Evolutionary conservation across 2,888 invertebrate species (phyloP), one percentile per base, ranked within the genome.

Genomic region (Heliothis peltigera): DNA sequence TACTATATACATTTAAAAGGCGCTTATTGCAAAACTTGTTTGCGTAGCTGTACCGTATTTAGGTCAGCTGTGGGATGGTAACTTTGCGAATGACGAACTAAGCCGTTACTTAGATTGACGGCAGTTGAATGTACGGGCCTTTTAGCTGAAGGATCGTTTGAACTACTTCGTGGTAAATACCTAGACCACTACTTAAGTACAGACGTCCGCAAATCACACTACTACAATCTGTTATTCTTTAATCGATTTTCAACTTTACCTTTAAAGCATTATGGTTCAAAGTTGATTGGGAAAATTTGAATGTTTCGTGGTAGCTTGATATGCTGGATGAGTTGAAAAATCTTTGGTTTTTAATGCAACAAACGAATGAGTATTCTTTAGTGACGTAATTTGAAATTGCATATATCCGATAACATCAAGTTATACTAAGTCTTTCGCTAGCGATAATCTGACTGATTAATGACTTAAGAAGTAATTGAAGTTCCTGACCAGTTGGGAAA

Each of bases 21-120:
- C 86, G 55, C 47, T 90, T 90, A 91, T 92, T 91, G 91, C 91
- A 91, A 91, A 91, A 92, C 88, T 91, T 91, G 82, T 81, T 79
- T 79, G 79, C 44, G 32, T 82, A 83, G 84, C 83, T 86, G 84
- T 80, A 71, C 76, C 80, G 84, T 89, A 90, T 92, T 87, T 89
- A 86, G 89, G 90, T 89, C 89, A 87, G 73, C 78, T 84, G 84
- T 76, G 84, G 76, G 68, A 58, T 74, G 65, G 51, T 70, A 83
- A 88, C 84, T 88, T 87, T 83, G 69, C 80, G 79, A 85, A 85
- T 81, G 84, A 85, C 84, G 82, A 89, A 87, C 84, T 88, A 69
- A 77, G 61, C 78, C 85, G 84, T 88, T 83, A 87, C 87, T 87
- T 85, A 85, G 79, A 87, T 83, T 69, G 79, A 82, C 79, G 69